Conservation (phyloP, 2,888 invertebrate species). For the Volucella bombylans region DNA sequence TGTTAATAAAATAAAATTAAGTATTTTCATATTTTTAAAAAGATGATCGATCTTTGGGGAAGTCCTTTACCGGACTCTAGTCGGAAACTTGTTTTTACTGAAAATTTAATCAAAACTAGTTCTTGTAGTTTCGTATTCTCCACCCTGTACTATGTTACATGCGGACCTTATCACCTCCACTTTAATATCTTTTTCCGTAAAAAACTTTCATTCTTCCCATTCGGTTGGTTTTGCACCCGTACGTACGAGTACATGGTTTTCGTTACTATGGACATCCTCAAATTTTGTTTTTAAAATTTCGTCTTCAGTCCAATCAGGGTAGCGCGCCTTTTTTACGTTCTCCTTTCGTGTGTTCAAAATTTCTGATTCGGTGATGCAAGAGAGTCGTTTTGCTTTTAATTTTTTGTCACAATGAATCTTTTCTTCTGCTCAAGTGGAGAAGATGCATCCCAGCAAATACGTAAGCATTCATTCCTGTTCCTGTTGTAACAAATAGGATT, state of each 20-base stretch:
- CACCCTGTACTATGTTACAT: too few relatives aligned
- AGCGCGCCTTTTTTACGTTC: slow-evolving; percentile 49
- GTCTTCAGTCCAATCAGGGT: neutral
- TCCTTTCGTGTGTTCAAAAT: slow-evolving; percentile 35
- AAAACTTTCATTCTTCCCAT: slow-evolving; percentile 21
- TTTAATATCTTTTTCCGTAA: too few relatives aligned
- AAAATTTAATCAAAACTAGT: too few relatives aligned
- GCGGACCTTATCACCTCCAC: too few relatives aligned
- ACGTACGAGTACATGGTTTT: neutral
- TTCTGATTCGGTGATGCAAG: slow-evolving; percentile 45
- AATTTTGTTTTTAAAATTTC: slow-evolving; percentile 60
- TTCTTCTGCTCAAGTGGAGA: slow-evolving; percentile 17
- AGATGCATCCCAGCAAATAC: slow-evolving; percentile 44
- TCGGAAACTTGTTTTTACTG: too few relatives aligned
- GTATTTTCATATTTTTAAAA: too few relatives aligned
- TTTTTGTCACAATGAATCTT: slow-evolving; percentile 31
- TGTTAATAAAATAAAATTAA: too few relatives aligned
- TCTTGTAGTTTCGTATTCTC: too few relatives aligned
- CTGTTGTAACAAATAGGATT: slow-evolving; percentile 16
- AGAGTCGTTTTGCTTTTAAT: slow-evolving; percentile 19
- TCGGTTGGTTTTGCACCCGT: neutral
- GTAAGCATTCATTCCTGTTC: slow-evolving; percentile 45
- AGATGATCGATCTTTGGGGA: too few relatives aligned
- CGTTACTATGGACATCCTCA: slow-evolving; percentile 57
- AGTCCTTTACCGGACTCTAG: too few relatives aligned